Base-by-base conservation (phyloP, 2,113 vertebrate genomes). In the Rhizomys pruinosus region DNA sequence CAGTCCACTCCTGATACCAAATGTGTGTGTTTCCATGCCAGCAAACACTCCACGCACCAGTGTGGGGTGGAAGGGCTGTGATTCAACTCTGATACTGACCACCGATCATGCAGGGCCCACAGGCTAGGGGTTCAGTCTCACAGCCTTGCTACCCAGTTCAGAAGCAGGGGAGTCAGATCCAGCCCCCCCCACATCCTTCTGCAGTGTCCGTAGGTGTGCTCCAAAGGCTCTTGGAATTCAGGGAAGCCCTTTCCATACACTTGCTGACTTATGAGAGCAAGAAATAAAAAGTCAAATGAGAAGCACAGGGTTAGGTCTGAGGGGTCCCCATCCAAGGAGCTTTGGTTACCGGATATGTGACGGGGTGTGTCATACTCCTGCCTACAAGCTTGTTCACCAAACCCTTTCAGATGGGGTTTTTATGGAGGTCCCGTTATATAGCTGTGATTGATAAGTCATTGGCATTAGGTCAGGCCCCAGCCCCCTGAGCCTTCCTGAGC, bases 31-130 rank as follows among this genome's bases (percentile, higher is more conserved):
- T 29, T 39, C 47, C n/a, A 27, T 8, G 10, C 37, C 52, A 63
- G 59, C 59, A 12, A 68, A 0, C 9, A 12, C 20, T 12, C 19
- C 55, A 34, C 44, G 55, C 13, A 25, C 2, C 4, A 1, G 5
- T 29, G 82, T 52, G 34, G 3, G 12, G 37, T 1, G 42, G 13
- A 59, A 2, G 42, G 13, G 20, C 42, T 84, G 63, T 4, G 22
- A 64, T 52, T 47, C 19, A 68, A 27, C 27, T 55, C 84, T 72
- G 84, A 59, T 55, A 29, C 27, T 5, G 11, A 29, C 7, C 5
- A 5, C 17, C 7, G 27, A 37, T 22, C 8, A 4, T 22, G 25
- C n/a, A 59, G 84, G 22, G 8, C 55, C 29, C 23, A 42, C 3
- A 42, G 55, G 27, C 8, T 17, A 39, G 37, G 16, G 27, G 17